Evolutionary conservation across 1,140 invertebrate genomes (phyloP).

Genomic region (Thaumetopoea pityocampa): DNA sequence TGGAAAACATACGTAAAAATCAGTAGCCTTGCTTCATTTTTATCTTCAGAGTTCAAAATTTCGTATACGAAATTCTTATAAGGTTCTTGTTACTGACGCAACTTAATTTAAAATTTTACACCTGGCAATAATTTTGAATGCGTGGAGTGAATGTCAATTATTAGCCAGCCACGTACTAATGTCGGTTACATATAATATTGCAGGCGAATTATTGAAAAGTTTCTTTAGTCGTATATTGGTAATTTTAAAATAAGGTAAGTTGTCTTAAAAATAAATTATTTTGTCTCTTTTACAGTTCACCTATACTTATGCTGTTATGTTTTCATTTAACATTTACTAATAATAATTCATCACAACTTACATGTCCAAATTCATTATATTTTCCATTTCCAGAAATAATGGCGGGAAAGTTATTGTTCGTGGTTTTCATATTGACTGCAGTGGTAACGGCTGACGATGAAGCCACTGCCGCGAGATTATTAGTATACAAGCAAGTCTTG

Average conservation of each 20-base stretch:
- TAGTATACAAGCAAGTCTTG: slow-evolving; percentile 93
- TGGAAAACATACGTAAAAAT: too few species aligned
- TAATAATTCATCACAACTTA: slow-evolving; percentile 5
- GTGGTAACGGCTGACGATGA: slow-evolving; percentile 79
- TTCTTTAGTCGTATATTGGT: slow-evolving; percentile 13
- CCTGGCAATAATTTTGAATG: slow-evolving; percentile 50
- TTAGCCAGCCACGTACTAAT: slow-evolving; percentile 67
- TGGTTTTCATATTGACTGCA: slow-evolving; percentile 58
- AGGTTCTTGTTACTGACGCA: too few species aligned
- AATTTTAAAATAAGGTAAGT: slow-evolving; percentile 27
- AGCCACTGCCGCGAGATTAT: slow-evolving; percentile 80
- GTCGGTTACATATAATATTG: slow-evolving; percentile 33
- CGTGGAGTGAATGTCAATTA: slow-evolving; percentile 74
- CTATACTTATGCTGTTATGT: background rate
- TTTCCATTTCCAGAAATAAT: slow-evolving; percentile 59
- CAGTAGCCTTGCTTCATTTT: too few species aligned
- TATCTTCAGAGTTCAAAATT: too few species aligned
- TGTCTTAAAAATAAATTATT: slow-evolving; percentile 4
- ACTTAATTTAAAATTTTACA: slow-evolving; percentile 16
- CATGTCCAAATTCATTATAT: slow-evolving; percentile 13
- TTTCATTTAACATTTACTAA: slow-evolving; percentile 18
- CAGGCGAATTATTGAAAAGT: background rate
- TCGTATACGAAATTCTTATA: too few species aligned
- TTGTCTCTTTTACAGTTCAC: too few species aligned
- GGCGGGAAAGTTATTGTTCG: slow-evolving; percentile 52